Evolutionary conservation across 2,113 vertebrate species (phyloP).

Genomic region (Aspidoscelis tigris): DNA sequence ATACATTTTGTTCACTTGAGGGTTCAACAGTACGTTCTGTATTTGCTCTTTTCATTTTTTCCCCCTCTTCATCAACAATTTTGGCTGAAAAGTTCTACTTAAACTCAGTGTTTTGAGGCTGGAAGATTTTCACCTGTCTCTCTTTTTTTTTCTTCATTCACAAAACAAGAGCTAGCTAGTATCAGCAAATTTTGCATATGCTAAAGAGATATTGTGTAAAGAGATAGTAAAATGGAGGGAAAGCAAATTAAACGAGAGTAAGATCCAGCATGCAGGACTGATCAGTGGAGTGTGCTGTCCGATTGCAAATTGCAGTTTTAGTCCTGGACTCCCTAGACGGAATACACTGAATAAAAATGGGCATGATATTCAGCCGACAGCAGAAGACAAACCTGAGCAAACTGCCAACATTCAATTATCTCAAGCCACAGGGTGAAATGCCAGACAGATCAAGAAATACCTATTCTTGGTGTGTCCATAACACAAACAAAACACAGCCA

Average conservation of each 20-base stretch:
- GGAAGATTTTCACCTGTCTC: slow-evolving; percentile 48
- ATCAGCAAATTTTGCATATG: slow-evolving; percentile 38
- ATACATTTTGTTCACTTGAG: slow-evolving; percentile 64
- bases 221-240: slow-evolving; percentile 9
- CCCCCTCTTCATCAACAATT: slow-evolving; percentile 20
- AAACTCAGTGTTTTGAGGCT: slow-evolving; percentile 66
- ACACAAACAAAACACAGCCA: neutral
- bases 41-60: slow-evolving; percentile 63
- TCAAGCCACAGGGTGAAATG: neutral
- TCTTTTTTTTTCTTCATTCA: slow-evolving; percentile 13
- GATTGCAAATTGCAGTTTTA: neutral
- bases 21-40: slow-evolving; percentile 67
- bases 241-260: neutral
- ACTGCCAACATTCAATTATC: neutral
- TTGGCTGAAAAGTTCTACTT: slow-evolving; percentile 73
- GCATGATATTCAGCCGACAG: neutral
- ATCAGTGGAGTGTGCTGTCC: neutral
- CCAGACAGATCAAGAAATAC: slow-evolving; percentile 13
- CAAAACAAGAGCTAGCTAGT: slow-evolving; percentile 50
- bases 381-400: neutral
- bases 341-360: neutral
- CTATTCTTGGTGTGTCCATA: neutral
- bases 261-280: slow-evolving; percentile 16
- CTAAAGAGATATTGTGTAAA: neutral
- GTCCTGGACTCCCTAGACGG: neutral